Conservation (phyloP, 2,888 invertebrate genomes). For the Trachelus iudaicus region DNA sequence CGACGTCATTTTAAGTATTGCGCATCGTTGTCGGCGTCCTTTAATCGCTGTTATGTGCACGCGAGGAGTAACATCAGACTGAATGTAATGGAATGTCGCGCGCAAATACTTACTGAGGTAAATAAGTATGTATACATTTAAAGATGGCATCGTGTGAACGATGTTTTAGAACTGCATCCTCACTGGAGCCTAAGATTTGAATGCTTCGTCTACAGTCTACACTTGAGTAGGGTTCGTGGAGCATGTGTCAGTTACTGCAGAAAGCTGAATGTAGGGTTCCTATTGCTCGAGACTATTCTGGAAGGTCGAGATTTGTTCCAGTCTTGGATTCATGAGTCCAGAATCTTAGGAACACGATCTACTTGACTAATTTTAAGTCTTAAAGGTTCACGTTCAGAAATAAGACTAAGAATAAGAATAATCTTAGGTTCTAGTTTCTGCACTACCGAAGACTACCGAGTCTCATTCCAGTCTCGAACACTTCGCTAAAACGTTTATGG, state of each 20-base stretch:
- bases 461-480: conserved; percentile 34
- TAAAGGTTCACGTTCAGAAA: not conserved
- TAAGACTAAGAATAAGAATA: not conserved
- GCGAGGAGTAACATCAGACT: not conserved
- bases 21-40: not conserved
- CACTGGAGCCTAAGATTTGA: not conserved
- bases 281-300: not conserved
- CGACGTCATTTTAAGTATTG: not conserved
- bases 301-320: not conserved
- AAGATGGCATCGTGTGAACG: not conserved
- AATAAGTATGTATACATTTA: not conserved
- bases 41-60: not conserved
- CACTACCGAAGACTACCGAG: conserved; percentile 55
- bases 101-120: not conserved
- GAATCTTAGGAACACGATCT: not conserved
- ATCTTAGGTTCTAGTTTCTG: conserved; percentile 28
- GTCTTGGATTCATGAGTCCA: not conserved
- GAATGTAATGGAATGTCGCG: not conserved
- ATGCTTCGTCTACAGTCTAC: not conserved
- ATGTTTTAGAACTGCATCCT: not conserved
- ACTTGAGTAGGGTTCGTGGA: not conserved
- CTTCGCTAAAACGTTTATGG: not conserved
- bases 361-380: not conserved
- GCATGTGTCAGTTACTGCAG: not conserved
- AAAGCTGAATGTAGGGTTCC: not conserved